These are phyloP conservation scores for Cancer borealis DNA, from an alignment of 2,888 invertebrate species.

Conservation along the genomic window DNA sequence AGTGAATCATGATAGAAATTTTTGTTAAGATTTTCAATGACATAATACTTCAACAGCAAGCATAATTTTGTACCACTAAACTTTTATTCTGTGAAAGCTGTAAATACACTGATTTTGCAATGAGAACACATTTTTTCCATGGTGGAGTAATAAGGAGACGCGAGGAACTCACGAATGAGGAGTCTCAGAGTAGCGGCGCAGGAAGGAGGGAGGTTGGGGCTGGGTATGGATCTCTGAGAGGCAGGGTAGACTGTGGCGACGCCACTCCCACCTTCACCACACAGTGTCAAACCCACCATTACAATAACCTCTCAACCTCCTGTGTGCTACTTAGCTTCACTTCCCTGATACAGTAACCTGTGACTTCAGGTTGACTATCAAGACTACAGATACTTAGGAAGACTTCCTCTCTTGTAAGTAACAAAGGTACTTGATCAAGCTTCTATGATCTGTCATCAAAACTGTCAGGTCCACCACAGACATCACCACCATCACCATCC, in stretches of 20 bases:
- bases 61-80: too few relatives aligned
- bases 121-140: background rate
- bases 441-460: background rate
- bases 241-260: slow-evolving; percentile 71
- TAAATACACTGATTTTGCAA: background rate
- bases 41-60: too few relatives aligned
- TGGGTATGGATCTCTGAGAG: slow-evolving; percentile 60
- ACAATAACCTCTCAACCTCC: background rate
- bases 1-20: too few relatives aligned
- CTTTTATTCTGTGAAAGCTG: too few relatives aligned
- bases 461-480: background rate
- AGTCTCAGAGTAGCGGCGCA: slow-evolving; percentile 76
- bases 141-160: background rate
- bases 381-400: background rate
- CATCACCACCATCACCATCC: background rate
- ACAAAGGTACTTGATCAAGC: background rate
- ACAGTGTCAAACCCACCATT: background rate
- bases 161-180: slow-evolving; percentile 63
- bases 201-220: slow-evolving; percentile 68
- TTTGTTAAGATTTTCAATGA: too few relatives aligned
- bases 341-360: background rate
- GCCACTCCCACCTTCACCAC: slow-evolving; percentile 58
- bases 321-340: background rate
- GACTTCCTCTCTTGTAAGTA: background rate
- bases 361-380: background rate